Base-by-base conservation (phyloP, 2,113 vertebrate species). In the Zeus faber region DNA sequence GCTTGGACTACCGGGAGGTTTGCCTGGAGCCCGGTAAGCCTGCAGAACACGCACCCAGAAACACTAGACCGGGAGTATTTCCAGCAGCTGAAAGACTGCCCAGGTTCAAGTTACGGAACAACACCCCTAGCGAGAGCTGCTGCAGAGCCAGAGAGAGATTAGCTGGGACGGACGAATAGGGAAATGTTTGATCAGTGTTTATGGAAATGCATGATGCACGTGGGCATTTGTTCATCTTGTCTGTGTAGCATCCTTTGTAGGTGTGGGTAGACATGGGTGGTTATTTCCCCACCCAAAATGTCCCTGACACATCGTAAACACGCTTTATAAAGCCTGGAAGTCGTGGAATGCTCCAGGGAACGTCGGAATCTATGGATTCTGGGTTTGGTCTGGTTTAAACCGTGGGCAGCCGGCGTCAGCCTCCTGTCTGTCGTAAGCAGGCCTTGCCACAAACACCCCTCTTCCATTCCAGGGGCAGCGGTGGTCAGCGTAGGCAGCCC, bases 401-500 rank as follows among this genome's bases (percentile, higher is more conserved):
- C 37, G 62, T 72, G 65, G 75, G 76, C 74, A 70, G 66, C 13
- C n/a, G 29, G 62, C 16, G 20, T 77, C 69, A 76, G 60, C 66
- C 2, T 7, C 24, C 33, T 66, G 56, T 73, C 76, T 84, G 74
- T 78, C 65, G 57, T 16, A 62, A 73, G 71, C 65, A 4, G 47
- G 13, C 45, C 8, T 16, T 35, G 54, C 45, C 48, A 46, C 13
- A 71, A 79, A 85, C 49, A 44, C 44, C 29, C 65, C 56, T 76
- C 50, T 57, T 65, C 61, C 61, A 62, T 74, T 76, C 65, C 17
- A 18, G 50, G 57, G 52, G 58, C 60, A 65, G 75, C 3, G 6
- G 74, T 51, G 65, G 74, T 62, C 55, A 71, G 31, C 80, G 82
- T 73, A 76, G 63, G 58, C 63, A 50, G 64, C 3, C n/a, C 33